Evolutionary conservation across 1,140 invertebrate species (phyloP), one percentile per base, ranked within the genome.

Genomic region (Drosophila chauvacae): DNA sequence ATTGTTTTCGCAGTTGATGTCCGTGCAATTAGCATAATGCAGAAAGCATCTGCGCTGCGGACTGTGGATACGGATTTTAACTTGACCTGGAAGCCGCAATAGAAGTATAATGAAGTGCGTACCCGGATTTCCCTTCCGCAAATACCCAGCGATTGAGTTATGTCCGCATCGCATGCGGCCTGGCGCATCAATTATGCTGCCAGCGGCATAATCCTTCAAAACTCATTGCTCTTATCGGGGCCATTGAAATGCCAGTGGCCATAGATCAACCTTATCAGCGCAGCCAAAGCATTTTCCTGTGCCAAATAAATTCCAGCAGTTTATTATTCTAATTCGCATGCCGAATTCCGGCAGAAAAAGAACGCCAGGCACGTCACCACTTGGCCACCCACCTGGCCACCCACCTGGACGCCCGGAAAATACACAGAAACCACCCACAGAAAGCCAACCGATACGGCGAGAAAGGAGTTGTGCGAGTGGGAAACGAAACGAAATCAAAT

Each of bases 261-360:
- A 83, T 87, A 83, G 83, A 87, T 88, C 83, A 87, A 88, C 80
- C 84, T 87, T 88, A 87, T 87, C 83, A 73, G 83, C 80, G 77
- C 57, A 66, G 63, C 80, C 66, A 86, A 86, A 69, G 71, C 82
- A 88, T 88, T 87, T 87, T 77, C 83, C 80, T 88, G 83, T 72
- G 85, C 86, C 69, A 87, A 88, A 87, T 88, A 88, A 87, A 87
- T 87, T 77, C 61, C 80, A 66, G 50, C 80, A 88, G 71, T 87
- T 87, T 87, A 87, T 87, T 87, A 87, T 87, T 87, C 76, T 87
- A 83, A 87, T 87, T 87, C 77, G 80, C 76, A 80, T 88, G 80
- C 63, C 71, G 59, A 80, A 87, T 80, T 65, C 63, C 62, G 47
- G 44, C 64, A 50, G 69, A 56, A 73, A 73, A 66, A 50, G 57